Evolutionary conservation across 2,797 vertebrate species (phyloP).

Genomic region (Perdix hodgsoniae): DNA sequence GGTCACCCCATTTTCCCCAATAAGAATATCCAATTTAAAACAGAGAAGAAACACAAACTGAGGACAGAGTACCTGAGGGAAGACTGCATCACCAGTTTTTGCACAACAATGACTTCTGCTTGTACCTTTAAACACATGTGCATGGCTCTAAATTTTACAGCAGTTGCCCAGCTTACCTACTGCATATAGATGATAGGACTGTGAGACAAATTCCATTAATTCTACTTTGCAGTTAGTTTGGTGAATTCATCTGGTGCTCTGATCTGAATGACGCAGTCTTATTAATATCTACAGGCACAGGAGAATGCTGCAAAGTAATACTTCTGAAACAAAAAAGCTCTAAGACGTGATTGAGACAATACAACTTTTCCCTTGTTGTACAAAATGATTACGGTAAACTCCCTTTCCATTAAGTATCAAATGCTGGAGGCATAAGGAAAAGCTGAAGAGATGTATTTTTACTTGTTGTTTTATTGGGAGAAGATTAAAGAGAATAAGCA

Average conservation of each 20-base stretch:
- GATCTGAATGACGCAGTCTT: not conserved
- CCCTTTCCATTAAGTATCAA: not conserved
- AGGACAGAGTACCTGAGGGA: not conserved
- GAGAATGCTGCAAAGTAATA: conserved; percentile 12
- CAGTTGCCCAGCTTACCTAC: conserved; percentile 6
- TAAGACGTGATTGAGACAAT: not conserved
- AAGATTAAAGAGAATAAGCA: not conserved
- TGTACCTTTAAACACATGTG: not conserved
- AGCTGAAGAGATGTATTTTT: conserved; percentile 5
- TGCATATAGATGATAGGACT: not conserved
- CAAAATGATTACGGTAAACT: conserved; percentile 25
- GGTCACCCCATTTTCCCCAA: fast-evolving
- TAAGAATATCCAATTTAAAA: not conserved
- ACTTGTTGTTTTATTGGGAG: not conserved
- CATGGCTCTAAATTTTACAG: not conserved
- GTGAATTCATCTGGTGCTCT: conserved; percentile 31
- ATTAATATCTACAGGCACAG: conserved; percentile 41
- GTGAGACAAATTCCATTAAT: conserved; percentile 48
- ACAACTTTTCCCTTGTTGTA: not conserved
- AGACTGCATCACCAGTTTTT: not conserved
- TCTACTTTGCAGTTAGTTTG: conserved; percentile 26
- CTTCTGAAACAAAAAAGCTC: conserved; percentile 24
- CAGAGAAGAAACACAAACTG: not conserved
- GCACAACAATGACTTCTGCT: not conserved
- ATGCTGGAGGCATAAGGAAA: not conserved